These are phyloP conservation scores for Augochlorella aurata DNA, from an alignment of 2,888 invertebrate species.

Conservation along the genomic window DNA sequence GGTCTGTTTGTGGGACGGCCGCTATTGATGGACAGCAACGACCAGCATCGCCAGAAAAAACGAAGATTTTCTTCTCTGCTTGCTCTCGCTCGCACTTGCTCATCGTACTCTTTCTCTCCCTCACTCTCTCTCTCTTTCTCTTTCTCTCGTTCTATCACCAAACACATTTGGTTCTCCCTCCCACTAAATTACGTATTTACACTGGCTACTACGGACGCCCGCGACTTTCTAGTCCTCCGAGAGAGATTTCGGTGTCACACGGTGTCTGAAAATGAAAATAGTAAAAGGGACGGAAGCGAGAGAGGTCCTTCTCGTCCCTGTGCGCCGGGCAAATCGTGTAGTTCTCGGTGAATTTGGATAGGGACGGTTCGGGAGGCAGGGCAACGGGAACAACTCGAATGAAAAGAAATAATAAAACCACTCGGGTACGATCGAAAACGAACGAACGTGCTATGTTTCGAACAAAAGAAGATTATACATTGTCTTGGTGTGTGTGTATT, in stretches of 20 bases:
- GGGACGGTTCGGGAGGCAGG: background rate
- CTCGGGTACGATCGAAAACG: background rate
- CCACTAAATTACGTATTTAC: slow-evolving; percentile 66
- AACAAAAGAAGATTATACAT: slow-evolving; percentile 1
- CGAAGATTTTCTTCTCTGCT: slow-evolving; percentile 55
- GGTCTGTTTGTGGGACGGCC: slow-evolving; percentile 76
- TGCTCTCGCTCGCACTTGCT: slow-evolving; percentile 25
- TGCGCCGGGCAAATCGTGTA: no score
- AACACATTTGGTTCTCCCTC: slow-evolving; percentile 68
- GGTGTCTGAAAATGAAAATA: background rate
- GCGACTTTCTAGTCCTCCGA: slow-evolving; percentile 26
- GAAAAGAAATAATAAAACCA: background rate
- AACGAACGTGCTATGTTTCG: background rate
- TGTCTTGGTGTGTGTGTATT: background rate
- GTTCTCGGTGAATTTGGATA: no score
- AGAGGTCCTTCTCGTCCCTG: no score
- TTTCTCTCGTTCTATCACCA: slow-evolving; percentile 32
- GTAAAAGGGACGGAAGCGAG: background rate
- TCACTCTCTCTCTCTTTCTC: background rate
- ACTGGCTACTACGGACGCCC: slow-evolving; percentile 62
- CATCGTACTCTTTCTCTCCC: slow-evolving; percentile 45
- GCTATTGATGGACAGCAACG: slow-evolving; percentile 80
- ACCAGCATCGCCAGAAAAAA: slow-evolving; percentile 81
- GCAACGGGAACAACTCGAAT: background rate
- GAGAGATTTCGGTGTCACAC: slow-evolving; percentile 1